Conservation (phyloP, 1,140 invertebrate genomes). For the Steinernema khuongi region DNA sequence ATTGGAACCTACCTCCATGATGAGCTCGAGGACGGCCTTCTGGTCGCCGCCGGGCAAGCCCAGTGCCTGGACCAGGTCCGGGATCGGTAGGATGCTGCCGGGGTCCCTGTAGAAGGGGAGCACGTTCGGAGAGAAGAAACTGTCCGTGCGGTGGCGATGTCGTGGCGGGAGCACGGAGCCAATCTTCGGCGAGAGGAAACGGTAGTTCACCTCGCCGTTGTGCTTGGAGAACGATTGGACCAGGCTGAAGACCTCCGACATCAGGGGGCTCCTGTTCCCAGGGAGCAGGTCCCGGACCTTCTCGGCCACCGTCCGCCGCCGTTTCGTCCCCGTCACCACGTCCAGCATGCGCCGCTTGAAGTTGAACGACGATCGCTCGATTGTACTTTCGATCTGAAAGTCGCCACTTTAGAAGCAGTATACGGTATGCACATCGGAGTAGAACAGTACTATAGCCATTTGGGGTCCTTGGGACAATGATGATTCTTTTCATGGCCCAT, state of each 20-base stretch:
- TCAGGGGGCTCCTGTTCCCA: background rate
- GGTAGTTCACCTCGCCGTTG: background rate
- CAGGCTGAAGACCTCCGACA: background rate
- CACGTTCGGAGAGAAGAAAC: constrained; percentile 29
- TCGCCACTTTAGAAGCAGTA: background rate
- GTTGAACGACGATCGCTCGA: background rate
- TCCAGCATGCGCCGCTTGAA: background rate
- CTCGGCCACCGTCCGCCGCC: background rate
- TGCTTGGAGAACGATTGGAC: background rate
- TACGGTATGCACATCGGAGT: background rate
- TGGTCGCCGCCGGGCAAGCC: constrained; percentile 25
- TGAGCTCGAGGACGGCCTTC: constrained; percentile 29
- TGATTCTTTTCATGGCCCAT: background rate
- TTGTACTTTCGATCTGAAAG: background rate
- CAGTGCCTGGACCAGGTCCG: constrained; percentile 29
- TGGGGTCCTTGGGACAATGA: background rate
- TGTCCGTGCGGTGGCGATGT: background rate
- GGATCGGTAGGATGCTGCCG: constrained; percentile 32
- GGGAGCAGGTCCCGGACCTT: background rate
- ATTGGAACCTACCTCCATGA: constrained; percentile 28
- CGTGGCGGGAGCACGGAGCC: background rate
- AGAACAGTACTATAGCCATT: background rate
- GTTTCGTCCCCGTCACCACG: background rate
- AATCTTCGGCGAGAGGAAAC: background rate
- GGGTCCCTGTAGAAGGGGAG: constrained; percentile 34